Conservation (phyloP, 2,113 vertebrate genomes). For the Poicephalus gulielmi region DNA sequence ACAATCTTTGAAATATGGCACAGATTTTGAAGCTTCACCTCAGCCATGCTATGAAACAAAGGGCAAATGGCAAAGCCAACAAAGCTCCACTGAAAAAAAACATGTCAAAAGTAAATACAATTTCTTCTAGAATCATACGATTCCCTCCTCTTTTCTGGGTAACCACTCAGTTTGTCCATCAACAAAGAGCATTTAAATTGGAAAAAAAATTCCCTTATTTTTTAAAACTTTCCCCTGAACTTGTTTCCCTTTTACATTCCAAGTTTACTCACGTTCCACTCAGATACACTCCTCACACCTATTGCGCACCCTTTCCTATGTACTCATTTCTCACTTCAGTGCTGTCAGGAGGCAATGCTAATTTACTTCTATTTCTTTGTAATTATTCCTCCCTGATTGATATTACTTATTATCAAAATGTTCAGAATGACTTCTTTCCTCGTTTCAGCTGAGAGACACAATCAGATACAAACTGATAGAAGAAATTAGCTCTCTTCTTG, state of each 20-base stretch:
- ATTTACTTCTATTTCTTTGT: constrained; percentile 49
- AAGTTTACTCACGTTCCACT: constrained; percentile 32
- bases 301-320: background rate
- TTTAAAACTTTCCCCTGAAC: background rate
- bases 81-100: background rate
- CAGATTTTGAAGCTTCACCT: background rate
- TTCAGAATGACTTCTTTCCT: constrained; percentile 52
- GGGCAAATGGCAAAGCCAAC: background rate
- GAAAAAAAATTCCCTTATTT: background rate
- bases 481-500: constrained; percentile 53
- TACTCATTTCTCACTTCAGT: constrained; percentile 67
- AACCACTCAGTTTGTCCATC: constrained; percentile 12
- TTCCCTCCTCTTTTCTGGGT: background rate
- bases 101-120: background rate
- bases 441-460: constrained; percentile 52
- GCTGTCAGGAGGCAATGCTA: constrained; percentile 51
- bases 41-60: background rate
- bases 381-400: constrained; percentile 67
- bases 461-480: constrained; percentile 45
- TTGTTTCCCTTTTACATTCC: constrained; percentile 42
- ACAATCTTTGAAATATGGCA: background rate
- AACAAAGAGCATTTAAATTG: constrained; percentile 35
- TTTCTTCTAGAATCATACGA: constrained; percentile 1
- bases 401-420: constrained; percentile 59
- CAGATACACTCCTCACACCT: constrained; percentile 43